Evolutionary conservation across 2,797 vertebrate species (phyloP), one percentile per base, ranked within the genome.

Genomic region (Schizothorax lantsangensis): DNA sequence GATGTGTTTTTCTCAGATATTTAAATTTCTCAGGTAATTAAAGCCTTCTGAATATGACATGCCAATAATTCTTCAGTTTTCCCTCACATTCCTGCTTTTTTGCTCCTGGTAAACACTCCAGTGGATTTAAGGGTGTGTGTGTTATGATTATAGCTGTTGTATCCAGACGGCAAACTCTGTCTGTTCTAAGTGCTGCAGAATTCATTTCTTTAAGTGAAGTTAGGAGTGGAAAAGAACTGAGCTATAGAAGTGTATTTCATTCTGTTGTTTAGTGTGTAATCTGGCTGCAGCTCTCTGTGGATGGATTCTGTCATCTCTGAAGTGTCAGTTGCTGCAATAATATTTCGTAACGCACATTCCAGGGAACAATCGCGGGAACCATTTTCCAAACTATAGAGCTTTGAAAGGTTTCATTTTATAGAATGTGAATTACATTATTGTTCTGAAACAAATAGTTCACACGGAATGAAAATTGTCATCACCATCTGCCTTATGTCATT

Each of bases 11-110:
- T 86, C 52, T 62, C n/a, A 88, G 68, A 87, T 89, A 30, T 30
- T 30, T 30, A 30, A 30, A 30, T 30, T 30, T 30, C 30, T 30
- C 30, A 91, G 87, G 64, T 72, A 69, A 84, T 71, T 88, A 87
- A 80, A 83, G 66, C 85, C 91, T 89, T 88, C 87, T 91, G 89
- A 90, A 90, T 90, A 81, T 92, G 88, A 91, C 93, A 95, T 96
- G 91, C 94, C 93, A 92, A 87, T 88, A 92, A 96, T 96, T 96
- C 94, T 93, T 95, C 93, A 92, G 92, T 93, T 92, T 93, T 89
- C 92, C 92, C 92, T 94, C 86, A 91, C 92, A 92, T 94, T 95
- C 88, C 84, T 85, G 33, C 90, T 94, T 92, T 92, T 91, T 86
- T 89, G 90, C 90, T 90, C 79, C 82, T 91, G 5, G 59, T 84